Evolutionary conservation across 2,113 vertebrate genomes (phyloP).

Genomic region (Pedetes capensis): DNA sequence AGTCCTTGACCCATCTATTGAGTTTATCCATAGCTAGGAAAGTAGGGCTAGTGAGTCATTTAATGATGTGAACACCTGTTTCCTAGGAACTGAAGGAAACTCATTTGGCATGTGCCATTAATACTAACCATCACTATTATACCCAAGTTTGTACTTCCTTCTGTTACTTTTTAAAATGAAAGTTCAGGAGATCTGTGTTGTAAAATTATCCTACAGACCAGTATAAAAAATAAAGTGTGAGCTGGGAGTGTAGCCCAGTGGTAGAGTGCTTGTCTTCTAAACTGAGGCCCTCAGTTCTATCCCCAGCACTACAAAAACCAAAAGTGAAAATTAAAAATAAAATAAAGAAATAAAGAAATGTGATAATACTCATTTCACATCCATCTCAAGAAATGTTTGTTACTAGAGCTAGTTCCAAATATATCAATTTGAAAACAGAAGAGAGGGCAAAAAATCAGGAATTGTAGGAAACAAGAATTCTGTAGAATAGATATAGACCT

Average conservation of each 20-base stretch:
- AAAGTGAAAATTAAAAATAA: no score
- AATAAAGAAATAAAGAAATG: not conserved
- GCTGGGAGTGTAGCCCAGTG: not conserved
- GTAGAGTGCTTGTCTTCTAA: not conserved
- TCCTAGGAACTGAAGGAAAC: slow-evolving; percentile 29
- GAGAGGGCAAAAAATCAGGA: slow-evolving; percentile 21
- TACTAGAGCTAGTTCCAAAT: slow-evolving; percentile 9
- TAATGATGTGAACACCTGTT: slow-evolving; percentile 50
- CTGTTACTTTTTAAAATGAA: slow-evolving; percentile 45
- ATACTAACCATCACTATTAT: not conserved
- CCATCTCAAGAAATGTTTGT: slow-evolving; percentile 53
- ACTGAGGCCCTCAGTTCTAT: not conserved
- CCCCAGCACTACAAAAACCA: not conserved
- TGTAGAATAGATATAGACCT: not conserved
- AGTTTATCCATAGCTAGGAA: not conserved
- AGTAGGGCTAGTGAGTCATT: slow-evolving; percentile 42
- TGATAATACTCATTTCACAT: slow-evolving; percentile 22
- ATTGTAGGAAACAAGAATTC: slow-evolving; percentile 29
- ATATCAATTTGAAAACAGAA: rapidly evolving
- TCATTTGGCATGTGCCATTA: slow-evolving; percentile 7
- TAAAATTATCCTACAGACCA: slow-evolving; percentile 25
- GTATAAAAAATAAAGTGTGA: not conserved
- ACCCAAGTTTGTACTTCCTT: slow-evolving; percentile 34
- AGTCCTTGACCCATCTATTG: slow-evolving; percentile 5
- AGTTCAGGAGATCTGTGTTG: slow-evolving; percentile 30